These are phyloP conservation scores for Campylorhamphus procurvoides DNA, from an alignment of 2,113 vertebrate species.

Conservation along the genomic window DNA sequence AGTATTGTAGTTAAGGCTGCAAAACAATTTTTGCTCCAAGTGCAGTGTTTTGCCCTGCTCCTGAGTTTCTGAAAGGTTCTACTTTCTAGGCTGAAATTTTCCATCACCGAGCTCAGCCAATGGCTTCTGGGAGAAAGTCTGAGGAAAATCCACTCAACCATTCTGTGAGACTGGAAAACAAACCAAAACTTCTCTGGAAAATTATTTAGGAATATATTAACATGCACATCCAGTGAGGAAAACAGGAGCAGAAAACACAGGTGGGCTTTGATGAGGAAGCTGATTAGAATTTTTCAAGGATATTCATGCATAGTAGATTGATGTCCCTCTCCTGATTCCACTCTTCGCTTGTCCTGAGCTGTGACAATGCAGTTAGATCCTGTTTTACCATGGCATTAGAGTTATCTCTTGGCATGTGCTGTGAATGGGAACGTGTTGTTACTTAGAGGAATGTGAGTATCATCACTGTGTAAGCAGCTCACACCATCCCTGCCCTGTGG, in stretches of 20 bases:
- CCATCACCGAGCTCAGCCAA: constrained; percentile 43
- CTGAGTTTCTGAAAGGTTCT: constrained; percentile 53
- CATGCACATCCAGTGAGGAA: background rate
- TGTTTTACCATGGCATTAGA: background rate
- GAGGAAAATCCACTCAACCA: constrained; percentile 33
- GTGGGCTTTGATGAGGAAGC: background rate
- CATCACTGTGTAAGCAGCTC: background rate
- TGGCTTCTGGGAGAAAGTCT: constrained; percentile 29
- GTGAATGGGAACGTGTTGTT: accelerated
- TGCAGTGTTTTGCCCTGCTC: constrained; percentile 2
- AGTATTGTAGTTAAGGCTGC: constrained; percentile 11
- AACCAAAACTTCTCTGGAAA: constrained; percentile 29
- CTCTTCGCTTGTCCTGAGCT: background rate
- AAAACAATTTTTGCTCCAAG: constrained; percentile 47
- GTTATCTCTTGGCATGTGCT: background rate
- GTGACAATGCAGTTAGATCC: background rate
- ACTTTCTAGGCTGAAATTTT: constrained; percentile 70
- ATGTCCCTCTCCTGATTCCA: background rate
- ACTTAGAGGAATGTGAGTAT: background rate
- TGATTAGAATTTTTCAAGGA: background rate
- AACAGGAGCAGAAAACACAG: background rate
- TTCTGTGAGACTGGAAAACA: constrained; percentile 46
- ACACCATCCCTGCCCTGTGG: background rate
- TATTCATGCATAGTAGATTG: background rate
- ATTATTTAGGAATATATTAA: constrained; percentile 10